Evolutionary conservation across 1,140 invertebrate genomes (phyloP), one percentile per base, ranked within the genome.

Genomic region (Reticulitermes speratus): DNA sequence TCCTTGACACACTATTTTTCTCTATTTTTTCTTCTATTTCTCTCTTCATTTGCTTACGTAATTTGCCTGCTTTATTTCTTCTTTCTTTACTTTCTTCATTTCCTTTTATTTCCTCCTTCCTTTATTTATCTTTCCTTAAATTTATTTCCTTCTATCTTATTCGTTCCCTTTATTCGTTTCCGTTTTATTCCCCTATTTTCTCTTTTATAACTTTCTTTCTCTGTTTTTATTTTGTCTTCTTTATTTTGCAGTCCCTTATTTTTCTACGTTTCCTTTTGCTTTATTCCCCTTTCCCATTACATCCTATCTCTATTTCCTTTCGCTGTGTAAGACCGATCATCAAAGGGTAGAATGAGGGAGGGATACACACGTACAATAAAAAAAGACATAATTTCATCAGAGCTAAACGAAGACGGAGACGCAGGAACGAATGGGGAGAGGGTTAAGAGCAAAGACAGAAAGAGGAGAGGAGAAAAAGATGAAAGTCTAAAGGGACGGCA

Each of bases 391-490:
- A 75, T 75, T 75, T 75, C 65, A 75, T 75, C 65, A 75, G 14
- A n/a, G 65, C n/a, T 75, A 30, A 75, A 75, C n/a, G 65, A 75
- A 75, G 65, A 75, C 16, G n/a, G 65, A 75, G 65, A 75, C 65
- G n/a, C n/a, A 30, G 52, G 19, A 30, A 75, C n/a, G 65, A 75
- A 30, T 75, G n/a, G 65, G 65, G 65, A 75, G 65, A 75, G 65
- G 65, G 65, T 30, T 75, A 75, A 65, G 65, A 75, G 65, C 65
- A 75, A 14, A 75, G 65, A 75, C 65, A 75, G 65, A 75, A 75
- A 75, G 65, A 75, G 65, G 65, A 75, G 65, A 75, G 65, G 65
- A 75, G 65, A 30, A 75, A 75, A 75, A 75, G 65, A 30, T 30
- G 65, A 75, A 30, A 75, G 65, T 25, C 65, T 8, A 75, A 75